Evolutionary conservation across 1,140 invertebrate genomes (phyloP).

Genomic region (Subanguina moxae): DNA sequence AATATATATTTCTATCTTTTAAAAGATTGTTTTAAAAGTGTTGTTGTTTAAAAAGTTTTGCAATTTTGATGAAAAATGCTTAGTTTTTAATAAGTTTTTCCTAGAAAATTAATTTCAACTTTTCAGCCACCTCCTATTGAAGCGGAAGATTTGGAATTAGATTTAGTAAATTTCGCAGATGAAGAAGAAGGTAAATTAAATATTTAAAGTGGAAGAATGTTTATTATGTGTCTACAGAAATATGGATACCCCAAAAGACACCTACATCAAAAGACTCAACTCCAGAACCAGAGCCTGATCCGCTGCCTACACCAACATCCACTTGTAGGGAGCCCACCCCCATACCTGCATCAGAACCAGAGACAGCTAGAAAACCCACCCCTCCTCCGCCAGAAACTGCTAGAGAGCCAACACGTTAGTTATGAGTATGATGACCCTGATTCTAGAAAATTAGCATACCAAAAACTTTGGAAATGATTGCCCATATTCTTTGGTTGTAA

Average conservation of each 20-base stretch:
- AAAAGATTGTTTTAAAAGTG: background rate
- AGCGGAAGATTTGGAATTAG: constrained; percentile 46
- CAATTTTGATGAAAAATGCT: too few species aligned
- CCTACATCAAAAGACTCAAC: constrained; percentile 33
- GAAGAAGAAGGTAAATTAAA: constrained; percentile 37
- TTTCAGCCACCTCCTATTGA: constrained; percentile 56
- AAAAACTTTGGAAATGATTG: too few species aligned
- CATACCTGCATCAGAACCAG: constrained; percentile 9
- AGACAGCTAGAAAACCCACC: constrained; percentile 16
- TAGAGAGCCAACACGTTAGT: constrained; percentile 9
- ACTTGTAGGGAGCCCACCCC: constrained; percentile 34
- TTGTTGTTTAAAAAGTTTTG: too few species aligned
- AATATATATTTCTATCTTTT: background rate
- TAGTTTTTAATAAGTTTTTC: too few species aligned
- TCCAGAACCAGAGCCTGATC: constrained; percentile 50
- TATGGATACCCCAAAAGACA: constrained; percentile 34
- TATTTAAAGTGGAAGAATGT: too few species aligned
- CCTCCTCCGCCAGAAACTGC: constrained; percentile 25
- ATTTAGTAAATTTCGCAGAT: constrained; percentile 48
- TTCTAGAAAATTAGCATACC: too few species aligned
- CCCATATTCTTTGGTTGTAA: too few species aligned
- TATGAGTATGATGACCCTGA: too few species aligned
- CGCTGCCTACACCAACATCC: constrained; percentile 30
- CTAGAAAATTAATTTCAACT: background rate
- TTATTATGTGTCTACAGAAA: constrained; percentile 14